phyloP scores from a whole-genome alignment of 2,797 vertebrate species.

The Peromyscus eremicus region DNA sequence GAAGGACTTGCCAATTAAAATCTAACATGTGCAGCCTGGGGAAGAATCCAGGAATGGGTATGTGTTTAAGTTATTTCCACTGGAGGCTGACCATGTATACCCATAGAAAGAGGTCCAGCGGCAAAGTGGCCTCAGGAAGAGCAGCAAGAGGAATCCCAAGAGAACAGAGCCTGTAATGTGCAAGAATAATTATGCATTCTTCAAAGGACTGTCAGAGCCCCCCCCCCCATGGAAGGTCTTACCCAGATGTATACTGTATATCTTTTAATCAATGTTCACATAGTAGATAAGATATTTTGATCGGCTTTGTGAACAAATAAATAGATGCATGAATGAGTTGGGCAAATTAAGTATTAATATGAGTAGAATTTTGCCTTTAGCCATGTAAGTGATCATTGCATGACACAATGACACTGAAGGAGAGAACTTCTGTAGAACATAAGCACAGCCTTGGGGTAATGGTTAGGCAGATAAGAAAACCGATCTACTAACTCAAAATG shows the following conservation, averaged over 20 bases:
- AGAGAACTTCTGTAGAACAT: background rate
- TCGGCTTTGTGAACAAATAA: background rate
- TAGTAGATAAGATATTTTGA: background rate
- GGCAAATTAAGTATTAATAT: slow-evolving; percentile 18
- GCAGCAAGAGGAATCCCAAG: background rate
- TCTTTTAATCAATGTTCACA: background rate
- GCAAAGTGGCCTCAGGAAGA: slow-evolving; percentile 20
- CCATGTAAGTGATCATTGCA: background rate
- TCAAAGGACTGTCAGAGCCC: background rate
- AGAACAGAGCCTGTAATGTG: background rate
- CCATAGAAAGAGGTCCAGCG: background rate
- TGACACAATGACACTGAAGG: background rate
- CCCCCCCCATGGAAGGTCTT: background rate
- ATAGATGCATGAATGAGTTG: slow-evolving; percentile 1
- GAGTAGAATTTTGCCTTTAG: background rate
- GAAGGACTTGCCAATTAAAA: background rate
- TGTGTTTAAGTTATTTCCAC: background rate
- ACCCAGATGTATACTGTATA: background rate
- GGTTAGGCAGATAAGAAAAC: background rate
- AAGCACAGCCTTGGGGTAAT: background rate
- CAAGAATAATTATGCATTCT: background rate
- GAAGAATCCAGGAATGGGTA: background rate
- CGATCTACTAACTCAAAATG: background rate
- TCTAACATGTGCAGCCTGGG: slow-evolving; percentile 2
- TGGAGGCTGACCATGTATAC: background rate